Base-by-base conservation (phyloP, 2,888 invertebrate genomes). In the Heliconius sara region DNA sequence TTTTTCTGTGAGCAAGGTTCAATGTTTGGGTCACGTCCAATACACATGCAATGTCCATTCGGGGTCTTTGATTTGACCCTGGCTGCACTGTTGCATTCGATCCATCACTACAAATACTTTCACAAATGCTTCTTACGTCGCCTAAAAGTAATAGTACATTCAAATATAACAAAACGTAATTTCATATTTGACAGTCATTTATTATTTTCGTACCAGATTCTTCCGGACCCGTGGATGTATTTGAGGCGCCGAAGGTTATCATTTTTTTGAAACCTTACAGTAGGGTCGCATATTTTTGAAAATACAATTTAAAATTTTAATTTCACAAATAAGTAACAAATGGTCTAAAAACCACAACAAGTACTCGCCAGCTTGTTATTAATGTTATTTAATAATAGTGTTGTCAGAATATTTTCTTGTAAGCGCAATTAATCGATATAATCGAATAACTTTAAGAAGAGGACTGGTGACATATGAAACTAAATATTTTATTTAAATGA, bases 11-110 rank as follows among this genome's bases (percentile, higher is more conserved):
- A 76, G 95, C 93, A 84, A 97, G 91, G 91, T 97, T 96, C 84
- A 97, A 97, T 34, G 96, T 95, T 89, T 97, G 97, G 86, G 96
- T 96, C 81, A 97, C 91, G 94, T 98, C 98, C 85, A 98, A 96
- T 83, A 98, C 97, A 93, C 98, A 98, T 76, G 97, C 98, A 82
- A 99, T 97, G 91, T 98, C 98, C 97, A 98, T 98, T 85, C 96
- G 96, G 39, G 97, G 96, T 84, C 97, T 89, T 82, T 91, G 92
- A 84, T 91, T 94, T 1, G 87, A 90, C 73, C 92, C 91, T 27
- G 94, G 88, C 85, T 95, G 95, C 60, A 95, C 93, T 10, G 95
- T 95, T 65, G 95, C 93, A 83, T 89, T 94, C n/a, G 95, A 95
- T 19, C 95, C 95, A 94, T 95, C 95, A 83, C 95, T 95, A 86